phyloP scores from a whole-genome alignment of 2,797 vertebrate species.

The Poecilia velifera region DNA sequence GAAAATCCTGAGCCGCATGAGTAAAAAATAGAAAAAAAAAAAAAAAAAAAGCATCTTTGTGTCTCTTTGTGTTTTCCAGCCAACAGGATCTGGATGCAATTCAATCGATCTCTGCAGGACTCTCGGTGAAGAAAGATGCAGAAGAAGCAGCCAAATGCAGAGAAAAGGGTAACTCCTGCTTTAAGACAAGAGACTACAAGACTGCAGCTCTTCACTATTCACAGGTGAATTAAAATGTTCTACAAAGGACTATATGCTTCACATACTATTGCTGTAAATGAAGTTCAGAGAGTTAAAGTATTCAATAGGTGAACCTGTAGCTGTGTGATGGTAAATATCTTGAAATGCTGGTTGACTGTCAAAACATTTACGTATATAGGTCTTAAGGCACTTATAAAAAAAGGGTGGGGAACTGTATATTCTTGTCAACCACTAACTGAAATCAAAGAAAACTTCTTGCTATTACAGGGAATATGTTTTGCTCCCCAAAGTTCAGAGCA shows the following conservation, averaged over 20 bases:
- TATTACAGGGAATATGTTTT: constrained; percentile 85
- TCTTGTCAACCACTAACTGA: background rate
- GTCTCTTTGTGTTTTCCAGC: constrained; percentile 64
- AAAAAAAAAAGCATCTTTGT: background rate
- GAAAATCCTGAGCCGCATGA: background rate
- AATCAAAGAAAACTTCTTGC: constrained; percentile 24
- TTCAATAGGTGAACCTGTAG: background rate
- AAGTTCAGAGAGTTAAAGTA: background rate
- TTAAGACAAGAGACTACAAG: constrained; percentile 81
- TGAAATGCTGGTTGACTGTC: background rate
- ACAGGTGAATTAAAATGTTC: constrained; percentile 75
- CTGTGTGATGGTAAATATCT: background rate
- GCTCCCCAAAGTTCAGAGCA: constrained; percentile 80
- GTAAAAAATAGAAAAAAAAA: background rate
- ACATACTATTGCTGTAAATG: background rate
- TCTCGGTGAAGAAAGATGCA: constrained; percentile 76
- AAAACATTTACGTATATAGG: background rate
- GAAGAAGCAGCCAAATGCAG: constrained; percentile 75
- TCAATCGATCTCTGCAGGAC: constrained; percentile 65
- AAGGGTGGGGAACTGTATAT: background rate
- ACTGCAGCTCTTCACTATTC: constrained; percentile 84
- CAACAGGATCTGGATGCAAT: constrained; percentile 80
- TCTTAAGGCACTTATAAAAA: background rate
- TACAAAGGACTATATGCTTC: background rate
- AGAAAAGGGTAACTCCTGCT: constrained; percentile 84